These are phyloP conservation scores for Thrips palmi DNA, from an alignment of 1,140 invertebrate genomes.

Conservation along the genomic window DNA sequence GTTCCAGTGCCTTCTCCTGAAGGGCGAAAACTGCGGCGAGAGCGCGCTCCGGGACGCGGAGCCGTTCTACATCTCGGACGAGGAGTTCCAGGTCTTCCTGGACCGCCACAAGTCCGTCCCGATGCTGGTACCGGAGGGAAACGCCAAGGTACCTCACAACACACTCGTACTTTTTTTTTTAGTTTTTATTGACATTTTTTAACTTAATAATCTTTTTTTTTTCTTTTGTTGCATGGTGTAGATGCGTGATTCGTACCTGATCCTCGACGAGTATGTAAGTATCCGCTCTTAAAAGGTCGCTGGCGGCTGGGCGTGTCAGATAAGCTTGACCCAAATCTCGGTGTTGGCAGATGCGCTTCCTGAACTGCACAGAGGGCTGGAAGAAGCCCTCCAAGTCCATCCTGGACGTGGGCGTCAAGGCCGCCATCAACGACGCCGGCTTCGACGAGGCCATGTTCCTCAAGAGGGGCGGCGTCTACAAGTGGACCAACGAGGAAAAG, in stretches of 20 bases:
- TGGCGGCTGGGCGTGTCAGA: neutral
- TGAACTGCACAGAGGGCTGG: conserved; percentile 25
- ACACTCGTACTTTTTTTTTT: neutral
- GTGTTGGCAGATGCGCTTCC: conserved; percentile 26
- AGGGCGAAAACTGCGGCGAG: conserved; percentile 28
- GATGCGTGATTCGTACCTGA: conserved; percentile 31
- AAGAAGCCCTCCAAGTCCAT: conserved; percentile 27
- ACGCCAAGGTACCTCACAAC: conserved; percentile 19
- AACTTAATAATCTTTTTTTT: neutral
- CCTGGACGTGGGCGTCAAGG: conserved; percentile 26
- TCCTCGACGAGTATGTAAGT: conserved; percentile 29
- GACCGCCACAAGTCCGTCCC: conserved; percentile 21
- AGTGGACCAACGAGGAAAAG: conserved; percentile 25
- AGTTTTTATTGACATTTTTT: neutral
- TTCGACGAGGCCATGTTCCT: conserved; percentile 30
- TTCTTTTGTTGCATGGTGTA: conserved; percentile 10
- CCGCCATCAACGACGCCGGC: conserved; percentile 25
- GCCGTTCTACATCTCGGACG: conserved; percentile 24
- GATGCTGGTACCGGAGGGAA: conserved; percentile 30
- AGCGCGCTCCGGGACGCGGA: conserved; percentile 25
- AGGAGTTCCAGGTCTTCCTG: conserved; percentile 26
- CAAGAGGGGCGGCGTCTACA: conserved; percentile 28
- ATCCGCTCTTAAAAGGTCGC: neutral
- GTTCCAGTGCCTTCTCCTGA: conserved; percentile 28
- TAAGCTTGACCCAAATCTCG: neutral